Base-by-base conservation (phyloP, 2,113 vertebrate genomes). In the Diphyllodes magnificus region DNA sequence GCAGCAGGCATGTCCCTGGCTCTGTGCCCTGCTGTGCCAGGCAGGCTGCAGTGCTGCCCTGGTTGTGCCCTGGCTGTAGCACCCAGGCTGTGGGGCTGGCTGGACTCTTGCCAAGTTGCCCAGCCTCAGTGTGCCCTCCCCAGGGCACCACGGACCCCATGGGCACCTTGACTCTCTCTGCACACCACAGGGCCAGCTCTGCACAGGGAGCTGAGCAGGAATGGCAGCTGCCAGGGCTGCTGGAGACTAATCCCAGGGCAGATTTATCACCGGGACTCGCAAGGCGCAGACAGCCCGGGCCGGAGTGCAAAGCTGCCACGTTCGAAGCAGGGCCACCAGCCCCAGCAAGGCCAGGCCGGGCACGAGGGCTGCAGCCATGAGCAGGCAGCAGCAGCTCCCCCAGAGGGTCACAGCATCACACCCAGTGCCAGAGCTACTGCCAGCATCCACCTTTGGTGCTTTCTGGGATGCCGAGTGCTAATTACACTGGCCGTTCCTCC, bases 121-220 rank as follows among this genome's bases (percentile, higher is more conserved):
- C 1, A 2, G 13, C 12, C 9, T 10, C 2, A 0, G 2, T 0
- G 0, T 51, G 14, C 9, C 37, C 37, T 84, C 42, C n/a, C 28
- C 15, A 27, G 0, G 0, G 50, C 72, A 57, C 51, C 0, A 0
- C 0, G 0, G 27, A 63, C 9, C 18, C 18, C 39, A 11, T 0
- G 0, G 53, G 13, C 20, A 12, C 56, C 15, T 47, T 0, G 0
- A 7, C 17, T 82, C 12, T 64, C 30, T n/a, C 57, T 13, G 2
- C 7, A 5, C n/a, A 5, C 15, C 24, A 6, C 1, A 2, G 40
- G 21, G 30, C 19, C 4, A 2, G 20, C 37, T 51, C 57, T 31
- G 68, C 28, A 22, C 0, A 0, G 17, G 40, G 27, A 47, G 33
- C 44, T 23, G 22, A 69, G 64, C 61, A 33, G 57, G 23, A 88